Conservation (phyloP, 2,888 invertebrate species). For the Epirrhoe tristata region DNA sequence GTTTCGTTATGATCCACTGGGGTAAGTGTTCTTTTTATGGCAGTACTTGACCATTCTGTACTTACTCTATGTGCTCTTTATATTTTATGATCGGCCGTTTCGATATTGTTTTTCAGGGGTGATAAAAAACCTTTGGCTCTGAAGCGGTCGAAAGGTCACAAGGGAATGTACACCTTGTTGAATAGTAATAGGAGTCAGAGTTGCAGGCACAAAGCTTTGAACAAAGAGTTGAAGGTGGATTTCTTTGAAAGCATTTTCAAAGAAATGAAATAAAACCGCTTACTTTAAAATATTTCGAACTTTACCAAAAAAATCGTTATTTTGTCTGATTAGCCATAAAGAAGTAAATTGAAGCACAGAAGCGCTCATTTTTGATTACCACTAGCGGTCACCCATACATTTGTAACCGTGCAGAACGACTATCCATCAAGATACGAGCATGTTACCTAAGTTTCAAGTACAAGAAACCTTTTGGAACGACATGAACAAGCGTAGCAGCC, state of each 20-base stretch:
- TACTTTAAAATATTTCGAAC: background rate
- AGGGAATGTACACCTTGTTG: background rate
- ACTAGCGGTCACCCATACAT: too few species aligned
- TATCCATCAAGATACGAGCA: too few species aligned
- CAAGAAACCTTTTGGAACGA: too few species aligned
- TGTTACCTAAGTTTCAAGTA: too few species aligned
- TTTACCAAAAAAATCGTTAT: too few species aligned
- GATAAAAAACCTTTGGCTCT: slow-evolving; percentile 28
- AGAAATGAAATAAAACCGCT: background rate
- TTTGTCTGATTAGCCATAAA: too few species aligned
- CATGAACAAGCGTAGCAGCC: too few species aligned
- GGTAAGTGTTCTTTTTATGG: slow-evolving; percentile 48
- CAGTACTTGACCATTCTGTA: slow-evolving; percentile 32
- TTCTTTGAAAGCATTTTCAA: background rate
- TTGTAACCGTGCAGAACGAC: too few species aligned
- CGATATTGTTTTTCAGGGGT: slow-evolving; percentile 33
- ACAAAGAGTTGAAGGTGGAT: background rate
- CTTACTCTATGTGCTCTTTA: slow-evolving; percentile 24
- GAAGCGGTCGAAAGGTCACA: slow-evolving; percentile 4
- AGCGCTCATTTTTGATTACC: too few species aligned
- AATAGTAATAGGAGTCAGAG: background rate
- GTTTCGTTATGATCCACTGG: slow-evolving; percentile 49
- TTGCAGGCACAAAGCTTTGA: background rate
- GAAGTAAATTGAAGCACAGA: too few species aligned
- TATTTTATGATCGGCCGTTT: slow-evolving; percentile 35